Evolutionary conservation across 2,113 vertebrate species (phyloP), one percentile per base, ranked within the genome.

Genomic region (Plestiodon gilberti): DNA sequence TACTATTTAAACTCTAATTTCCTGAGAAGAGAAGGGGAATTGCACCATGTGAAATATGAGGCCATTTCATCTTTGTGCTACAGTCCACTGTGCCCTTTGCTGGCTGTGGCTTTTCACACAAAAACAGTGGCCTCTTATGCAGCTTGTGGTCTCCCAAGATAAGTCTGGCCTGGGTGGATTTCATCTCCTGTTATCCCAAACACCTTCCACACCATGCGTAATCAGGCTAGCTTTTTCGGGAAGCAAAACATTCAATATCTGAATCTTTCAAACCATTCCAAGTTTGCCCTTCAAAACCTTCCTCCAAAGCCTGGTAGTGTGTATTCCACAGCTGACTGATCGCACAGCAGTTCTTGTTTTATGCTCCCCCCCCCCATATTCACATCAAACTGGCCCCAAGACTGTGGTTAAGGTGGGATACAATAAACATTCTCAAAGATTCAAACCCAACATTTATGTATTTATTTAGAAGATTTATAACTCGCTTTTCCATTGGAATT

Each of bases 141-240:
- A 91, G 67, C 43, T 59, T 17, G 30, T 87, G 64, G 67, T 83
- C 92, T 82, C 83, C 88, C 87, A 52, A 90, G 87, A 92, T 87
- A 88, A 94, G 93, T 87, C 91, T 90, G 95, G 93, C 81, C 88
- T 90, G 89, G 91, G 89, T 91, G 87, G 81, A 90, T 91, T 92
- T 94, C 87, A 87, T 84, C 91, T 90, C 90, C 90, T 94, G 91
- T 92, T 90, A 88, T 94, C 93, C 17, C 90, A 89, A 93, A 88
- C 89, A 90, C 75, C 89, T 91, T 87, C 88, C 77, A 38, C 0
- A 40, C 43, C 43, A 8, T 4, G 43, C 8, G 69, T 76, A 48
- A 70, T 92, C 22, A 0, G 55, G 73, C 55, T 76, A 84, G 84
- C 82, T 89, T 90, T 83, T 82, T 82, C 13, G 17, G 78, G 84